Conservation (phyloP, 2,797 vertebrate genomes). For the Pseudochromis fuscus region DNA sequence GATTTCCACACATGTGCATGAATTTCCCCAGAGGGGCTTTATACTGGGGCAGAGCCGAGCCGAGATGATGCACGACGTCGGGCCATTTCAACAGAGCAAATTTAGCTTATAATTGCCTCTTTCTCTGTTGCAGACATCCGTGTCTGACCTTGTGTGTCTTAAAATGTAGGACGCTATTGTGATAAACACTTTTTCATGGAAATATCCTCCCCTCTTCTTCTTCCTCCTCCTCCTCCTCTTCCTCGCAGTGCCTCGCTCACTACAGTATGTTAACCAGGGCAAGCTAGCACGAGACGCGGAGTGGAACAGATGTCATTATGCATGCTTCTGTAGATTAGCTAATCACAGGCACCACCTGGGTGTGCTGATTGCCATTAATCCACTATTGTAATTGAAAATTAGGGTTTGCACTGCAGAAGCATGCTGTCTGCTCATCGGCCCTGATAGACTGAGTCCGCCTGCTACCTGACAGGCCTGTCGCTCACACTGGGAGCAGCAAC, state of each 20-base stretch:
- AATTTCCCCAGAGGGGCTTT: slow-evolving; percentile 37
- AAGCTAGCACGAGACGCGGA: slow-evolving; percentile 37
- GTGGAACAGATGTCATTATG: slow-evolving; percentile 78
- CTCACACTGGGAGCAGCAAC: slow-evolving; percentile 33
- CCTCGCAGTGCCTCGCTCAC: slow-evolving; percentile 7
- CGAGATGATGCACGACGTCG: slow-evolving; percentile 26
- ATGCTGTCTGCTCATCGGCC: slow-evolving; percentile 43
- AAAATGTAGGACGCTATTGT: slow-evolving; percentile 2
- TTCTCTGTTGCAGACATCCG: slow-evolving; percentile 13
- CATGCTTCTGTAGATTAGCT: slow-evolving; percentile 71
- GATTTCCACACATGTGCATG: slow-evolving; percentile 41
- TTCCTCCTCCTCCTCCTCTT: slow-evolving; percentile 16
- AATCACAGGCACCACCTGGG: slow-evolving; percentile 81
- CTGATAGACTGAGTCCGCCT: slow-evolving; percentile 52
- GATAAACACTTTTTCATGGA: slow-evolving; percentile 13
- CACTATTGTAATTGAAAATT: slow-evolving; percentile 82
- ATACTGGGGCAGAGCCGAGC: slow-evolving; percentile 30
- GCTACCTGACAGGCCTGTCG: slow-evolving; percentile 58
- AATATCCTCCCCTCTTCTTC: not conserved
- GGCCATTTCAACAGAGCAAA: slow-evolving; percentile 38
- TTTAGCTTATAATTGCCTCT: slow-evolving; percentile 58
- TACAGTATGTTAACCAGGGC: slow-evolving; percentile 55
- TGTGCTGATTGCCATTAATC: slow-evolving; percentile 78
- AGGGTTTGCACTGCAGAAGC: slow-evolving; percentile 56
- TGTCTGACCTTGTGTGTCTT: slow-evolving; percentile 29